Percentiles rank a stretch among this genome's conserved stretches.
Conservation (phyloP, 2,113 vertebrate species). For the Poeciliopsis retropinna region DNA sequence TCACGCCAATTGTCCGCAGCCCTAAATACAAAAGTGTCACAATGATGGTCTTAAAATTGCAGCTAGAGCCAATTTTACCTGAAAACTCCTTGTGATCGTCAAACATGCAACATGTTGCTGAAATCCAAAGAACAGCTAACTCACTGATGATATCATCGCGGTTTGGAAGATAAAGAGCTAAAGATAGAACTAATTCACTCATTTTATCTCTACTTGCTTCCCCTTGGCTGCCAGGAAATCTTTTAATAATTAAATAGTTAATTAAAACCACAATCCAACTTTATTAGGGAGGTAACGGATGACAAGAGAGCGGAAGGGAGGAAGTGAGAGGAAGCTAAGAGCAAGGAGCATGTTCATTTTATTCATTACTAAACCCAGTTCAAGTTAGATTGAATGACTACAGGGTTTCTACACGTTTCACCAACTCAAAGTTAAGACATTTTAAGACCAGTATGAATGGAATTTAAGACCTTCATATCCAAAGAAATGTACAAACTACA, state of each 20-base stretch:
- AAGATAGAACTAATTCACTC: constrained; percentile 9
- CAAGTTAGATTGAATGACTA: too few species aligned
- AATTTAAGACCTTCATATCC: too few species aligned
- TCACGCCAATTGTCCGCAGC: constrained; percentile 93
- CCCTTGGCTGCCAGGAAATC: constrained; percentile 16
- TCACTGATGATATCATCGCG: not conserved
- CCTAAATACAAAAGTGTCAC: constrained; percentile 73
- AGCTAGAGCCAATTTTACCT: not conserved
- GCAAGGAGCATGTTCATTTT: not conserved
- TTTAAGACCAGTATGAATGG: too few species aligned
- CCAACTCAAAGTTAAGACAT: too few species aligned
- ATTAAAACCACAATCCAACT: constrained; percentile 10
- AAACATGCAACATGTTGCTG: not conserved
- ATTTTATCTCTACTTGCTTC: constrained; percentile 20
- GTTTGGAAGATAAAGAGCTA: constrained; percentile 1
- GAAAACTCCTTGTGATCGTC: not conserved
- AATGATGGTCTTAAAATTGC: not conserved
- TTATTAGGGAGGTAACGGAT: constrained; percentile 19
- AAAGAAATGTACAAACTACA: too few species aligned
- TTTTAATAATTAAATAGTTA: constrained; percentile 45
- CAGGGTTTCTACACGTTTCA: too few species aligned
- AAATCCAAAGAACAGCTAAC: not conserved
- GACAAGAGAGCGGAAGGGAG: constrained; percentile 8
- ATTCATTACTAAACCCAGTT: not conserved
- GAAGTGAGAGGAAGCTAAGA: not conserved